Conservation (phyloP, 2,797 vertebrate genomes). For the Lagocephalus sceleratus region DNA sequence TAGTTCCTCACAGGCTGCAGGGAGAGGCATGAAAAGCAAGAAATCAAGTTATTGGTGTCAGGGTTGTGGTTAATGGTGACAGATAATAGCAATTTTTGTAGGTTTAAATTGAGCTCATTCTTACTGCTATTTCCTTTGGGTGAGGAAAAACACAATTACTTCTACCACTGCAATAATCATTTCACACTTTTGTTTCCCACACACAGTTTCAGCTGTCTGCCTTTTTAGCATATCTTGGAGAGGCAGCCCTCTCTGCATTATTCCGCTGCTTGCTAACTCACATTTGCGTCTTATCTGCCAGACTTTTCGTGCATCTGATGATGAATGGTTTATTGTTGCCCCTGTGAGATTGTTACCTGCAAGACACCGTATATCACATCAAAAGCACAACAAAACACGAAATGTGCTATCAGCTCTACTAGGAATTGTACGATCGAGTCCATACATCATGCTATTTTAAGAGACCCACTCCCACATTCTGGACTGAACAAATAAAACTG, state of each 20-base stretch:
- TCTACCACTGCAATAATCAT: conserved; percentile 44
- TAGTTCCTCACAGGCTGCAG: conserved; percentile 54
- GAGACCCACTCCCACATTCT: conserved; percentile 23
- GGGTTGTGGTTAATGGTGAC: conserved; percentile 62
- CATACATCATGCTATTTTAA: conserved; percentile 66
- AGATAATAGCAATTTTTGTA: conserved; percentile 65
- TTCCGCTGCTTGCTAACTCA: conserved; percentile 17
- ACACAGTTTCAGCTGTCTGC: conserved; percentile 19
- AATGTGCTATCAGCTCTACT: conserved; percentile 45
- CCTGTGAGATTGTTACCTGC: conserved; percentile 50
- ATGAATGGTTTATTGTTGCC: conserved; percentile 47
- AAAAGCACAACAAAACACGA: conserved; percentile 55
- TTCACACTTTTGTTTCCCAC: conserved; percentile 18
- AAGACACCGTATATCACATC: conserved; percentile 53
- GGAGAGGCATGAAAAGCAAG: conserved; percentile 29
- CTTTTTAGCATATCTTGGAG: conserved; percentile 33
- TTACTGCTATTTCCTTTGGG: conserved; percentile 49
- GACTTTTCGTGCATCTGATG: conserved; percentile 30
- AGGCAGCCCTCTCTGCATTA: conserved; percentile 20
- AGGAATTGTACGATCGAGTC: conserved; percentile 45
- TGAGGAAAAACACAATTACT: conserved; percentile 55
- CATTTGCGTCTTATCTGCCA: conserved; percentile 2
- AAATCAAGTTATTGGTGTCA: conserved; percentile 62
- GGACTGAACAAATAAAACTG: conserved; percentile 55
- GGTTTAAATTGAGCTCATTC: conserved; percentile 52